A percentile compares a stretch with the other conserved stretches of the same genome.
phyloP scores from a whole-genome alignment of 2,888 invertebrate species.

The Andrena praecox region DNA sequence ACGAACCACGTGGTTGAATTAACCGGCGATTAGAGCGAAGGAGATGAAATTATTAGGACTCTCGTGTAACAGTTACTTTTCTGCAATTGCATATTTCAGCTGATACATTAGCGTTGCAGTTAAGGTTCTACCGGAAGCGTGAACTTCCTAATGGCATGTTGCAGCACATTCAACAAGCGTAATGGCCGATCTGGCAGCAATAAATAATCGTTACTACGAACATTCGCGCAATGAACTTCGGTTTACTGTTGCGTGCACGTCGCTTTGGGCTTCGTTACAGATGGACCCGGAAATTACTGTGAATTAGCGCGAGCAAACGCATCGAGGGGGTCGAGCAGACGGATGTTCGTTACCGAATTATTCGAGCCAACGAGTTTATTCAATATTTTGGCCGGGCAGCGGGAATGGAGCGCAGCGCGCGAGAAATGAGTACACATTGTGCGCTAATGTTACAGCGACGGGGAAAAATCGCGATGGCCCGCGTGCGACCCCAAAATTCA shows the following conservation, averaged over 20 bases:
- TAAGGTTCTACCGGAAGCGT: too few relatives aligned
- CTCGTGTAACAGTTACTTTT: too few relatives aligned
- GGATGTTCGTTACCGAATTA: conserved; percentile 25
- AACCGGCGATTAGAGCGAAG: too few relatives aligned
- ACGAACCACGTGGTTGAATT: too few relatives aligned
- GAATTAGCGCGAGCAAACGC: conserved; percentile 38
- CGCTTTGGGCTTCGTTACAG: conserved; percentile 39
- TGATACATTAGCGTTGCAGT: too few relatives aligned
- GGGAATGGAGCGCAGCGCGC: not conserved
- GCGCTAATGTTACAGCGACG: not conserved
- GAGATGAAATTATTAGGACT: too few relatives aligned
- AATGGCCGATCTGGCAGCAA: conserved; percentile 27
- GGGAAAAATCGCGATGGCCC: conserved; percentile 6
- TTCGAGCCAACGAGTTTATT: conserved; percentile 21
- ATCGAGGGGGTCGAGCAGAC: not conserved
- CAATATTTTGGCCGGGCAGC: not conserved
- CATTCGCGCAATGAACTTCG: conserved; percentile 19
- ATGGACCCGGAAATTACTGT: conserved; percentile 34
- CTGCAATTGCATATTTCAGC: too few relatives aligned
- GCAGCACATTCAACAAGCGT: conserved; percentile 2
- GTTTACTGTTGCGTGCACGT: conserved; percentile 1
- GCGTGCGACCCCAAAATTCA: not conserved
- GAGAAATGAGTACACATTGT: conserved; percentile 13
- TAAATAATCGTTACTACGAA: conserved; percentile 30
- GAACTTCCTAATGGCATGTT: too few relatives aligned